These are phyloP conservation scores for Alaudala cheleensis DNA, from an alignment of 2,113 vertebrate genomes.

Conservation along the genomic window DNA sequence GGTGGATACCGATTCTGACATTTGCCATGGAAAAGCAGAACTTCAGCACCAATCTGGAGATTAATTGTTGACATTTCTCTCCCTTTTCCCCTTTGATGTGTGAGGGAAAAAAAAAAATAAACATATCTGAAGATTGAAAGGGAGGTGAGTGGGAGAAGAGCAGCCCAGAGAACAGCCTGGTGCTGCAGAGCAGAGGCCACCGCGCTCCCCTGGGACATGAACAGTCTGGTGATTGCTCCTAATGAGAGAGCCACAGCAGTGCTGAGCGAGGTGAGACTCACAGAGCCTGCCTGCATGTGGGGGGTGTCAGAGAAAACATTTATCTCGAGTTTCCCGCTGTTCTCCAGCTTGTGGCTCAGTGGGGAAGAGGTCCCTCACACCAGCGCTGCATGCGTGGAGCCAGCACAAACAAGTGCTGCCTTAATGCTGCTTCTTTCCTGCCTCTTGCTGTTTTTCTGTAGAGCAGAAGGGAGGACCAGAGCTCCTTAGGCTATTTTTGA, in stretches of 20 bases:
- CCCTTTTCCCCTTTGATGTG: not conserved
- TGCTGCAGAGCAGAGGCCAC: not conserved
- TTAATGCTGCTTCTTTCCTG: not conserved
- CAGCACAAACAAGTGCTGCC: not conserved
- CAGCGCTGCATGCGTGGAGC: rapidly evolving
- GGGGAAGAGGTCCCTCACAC: rapidly evolving
- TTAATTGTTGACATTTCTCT: not conserved
- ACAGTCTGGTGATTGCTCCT: not conserved
- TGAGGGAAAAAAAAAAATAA: not conserved
- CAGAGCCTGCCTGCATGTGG: not conserved
- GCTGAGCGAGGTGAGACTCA: not conserved
- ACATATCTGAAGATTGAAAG: not conserved
- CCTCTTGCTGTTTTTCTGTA: not conserved
- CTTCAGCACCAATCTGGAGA: not conserved
- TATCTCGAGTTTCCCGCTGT: not conserved
- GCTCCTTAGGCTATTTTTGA: not conserved
- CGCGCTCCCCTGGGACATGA: not conserved
- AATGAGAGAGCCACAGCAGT: not conserved
- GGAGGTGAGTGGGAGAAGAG: not conserved
- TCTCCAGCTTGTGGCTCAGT: not conserved
- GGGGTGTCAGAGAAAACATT: not conserved
- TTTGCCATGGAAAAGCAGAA: not conserved
- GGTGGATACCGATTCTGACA: not conserved
- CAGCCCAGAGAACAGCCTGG: not conserved
- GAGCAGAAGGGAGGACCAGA: not conserved